phyloP scores from a whole-genome alignment of 2,888 invertebrate species.

The Empis stercorea region DNA sequence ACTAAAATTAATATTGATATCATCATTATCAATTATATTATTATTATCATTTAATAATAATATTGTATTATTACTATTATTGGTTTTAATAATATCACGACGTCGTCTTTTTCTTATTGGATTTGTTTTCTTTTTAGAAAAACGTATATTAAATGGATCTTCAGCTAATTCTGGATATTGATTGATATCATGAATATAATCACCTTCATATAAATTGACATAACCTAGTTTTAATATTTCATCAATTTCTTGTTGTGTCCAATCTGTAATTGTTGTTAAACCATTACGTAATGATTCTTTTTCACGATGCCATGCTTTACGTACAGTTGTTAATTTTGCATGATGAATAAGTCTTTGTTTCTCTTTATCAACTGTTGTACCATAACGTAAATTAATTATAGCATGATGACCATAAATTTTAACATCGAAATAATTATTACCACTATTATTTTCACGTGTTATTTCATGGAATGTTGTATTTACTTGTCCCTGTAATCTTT shows the following conservation, averaged over 20 bases:
- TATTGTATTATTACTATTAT: slow-evolving; percentile 5
- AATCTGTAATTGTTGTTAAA: slow-evolving; percentile 64
- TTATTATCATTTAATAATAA: slow-evolving; percentile 10
- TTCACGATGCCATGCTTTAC: slow-evolving; percentile 89
- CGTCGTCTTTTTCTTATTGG: slow-evolving; percentile 54
- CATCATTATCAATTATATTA: slow-evolving; percentile 9
- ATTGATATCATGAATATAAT: slow-evolving; percentile 82
- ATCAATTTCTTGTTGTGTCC: slow-evolving; percentile 78
- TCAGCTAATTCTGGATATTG: slow-evolving; percentile 87
- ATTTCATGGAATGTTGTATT: slow-evolving; percentile 85
- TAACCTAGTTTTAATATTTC: slow-evolving; percentile 77
- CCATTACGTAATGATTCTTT: slow-evolving; percentile 70
- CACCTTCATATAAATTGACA: slow-evolving; percentile 76
- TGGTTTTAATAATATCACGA: slow-evolving; percentile 13
- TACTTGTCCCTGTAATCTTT: slow-evolving; percentile 77
- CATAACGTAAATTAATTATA: slow-evolving; percentile 87
- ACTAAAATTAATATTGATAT: not conserved
- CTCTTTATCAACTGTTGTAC: slow-evolving; percentile 82
- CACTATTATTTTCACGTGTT: slow-evolving; percentile 53
- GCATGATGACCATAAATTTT: slow-evolving; percentile 85
- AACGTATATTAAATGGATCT: slow-evolving; percentile 88
- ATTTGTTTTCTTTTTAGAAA: slow-evolving; percentile 67
- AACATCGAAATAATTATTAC: slow-evolving; percentile 67
- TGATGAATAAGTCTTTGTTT: slow-evolving; percentile 80
- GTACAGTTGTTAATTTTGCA: slow-evolving; percentile 72